Base-by-base conservation (phyloP, 2,888 invertebrate species). In the Cybosia mesomella region DNA sequence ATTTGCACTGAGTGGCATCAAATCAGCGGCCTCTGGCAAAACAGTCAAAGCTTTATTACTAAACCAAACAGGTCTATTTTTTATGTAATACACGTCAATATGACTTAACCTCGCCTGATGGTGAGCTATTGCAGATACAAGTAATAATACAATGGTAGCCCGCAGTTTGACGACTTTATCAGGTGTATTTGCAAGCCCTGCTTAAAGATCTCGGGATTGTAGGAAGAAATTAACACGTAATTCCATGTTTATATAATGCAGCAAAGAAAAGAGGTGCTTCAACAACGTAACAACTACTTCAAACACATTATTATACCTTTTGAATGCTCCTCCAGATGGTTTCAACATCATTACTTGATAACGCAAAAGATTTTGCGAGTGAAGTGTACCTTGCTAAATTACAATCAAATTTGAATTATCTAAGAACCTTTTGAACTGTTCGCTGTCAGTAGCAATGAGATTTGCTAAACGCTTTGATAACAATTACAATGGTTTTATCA, bases 371-470 rank as follows among this genome's bases (percentile, higher is more conserved):
- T 24, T 58, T 58, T 58, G 58, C 10, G 4, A 58, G n/a, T 62
- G 11, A 62, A 62, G 61, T 53, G 32, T 49, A 54, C 54, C 5
- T 54, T 34, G 22, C 34, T 36, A 63, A 36, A 54, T 8, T 28
- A 54, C 15, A 22, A 63, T 22, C 21, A 2, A 54, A 54, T 63
- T 36, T 34, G 9, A 54, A 63, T 36, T 36, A 22, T 22, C 34
- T 36, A 34, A 0, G 10, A 32, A 3, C 13, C 36, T 54, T 63
- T 63, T 54, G 54, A 63, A 11, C 34, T 22, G 21, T 32, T 22
- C 34, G 22, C 22, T 63, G 54, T 63, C 63, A 54, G 63, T 54
- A 54, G 54, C 63, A 63, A 32, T n/a, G 18, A 34, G 0, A 43
- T 28, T 3, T 49, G 18, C 18, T 49, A 49, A 10, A 24, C 10